These are phyloP conservation scores for Mionectes olivaceus DNA, from an alignment of 2,797 vertebrate genomes.

Conservation along the genomic window DNA sequence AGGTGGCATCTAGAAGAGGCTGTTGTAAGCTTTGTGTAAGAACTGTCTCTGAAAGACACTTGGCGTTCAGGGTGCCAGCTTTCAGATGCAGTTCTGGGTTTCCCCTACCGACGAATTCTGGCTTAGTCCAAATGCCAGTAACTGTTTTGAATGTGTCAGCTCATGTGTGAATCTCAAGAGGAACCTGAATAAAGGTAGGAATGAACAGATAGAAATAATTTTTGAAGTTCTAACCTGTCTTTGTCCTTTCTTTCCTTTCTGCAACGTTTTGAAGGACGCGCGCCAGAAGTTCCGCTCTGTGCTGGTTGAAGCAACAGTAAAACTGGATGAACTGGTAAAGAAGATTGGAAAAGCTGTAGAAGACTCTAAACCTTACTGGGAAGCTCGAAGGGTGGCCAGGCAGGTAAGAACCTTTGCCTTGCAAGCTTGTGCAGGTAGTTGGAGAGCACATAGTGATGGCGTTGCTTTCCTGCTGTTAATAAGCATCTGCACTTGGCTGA, in stretches of 20 bases:
- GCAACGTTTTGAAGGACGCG: slow-evolving; percentile 81
- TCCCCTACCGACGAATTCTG: background rate
- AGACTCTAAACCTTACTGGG: slow-evolving; percentile 98
- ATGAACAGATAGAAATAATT: background rate
- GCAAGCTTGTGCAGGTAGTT: background rate
- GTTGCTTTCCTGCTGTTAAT: background rate
- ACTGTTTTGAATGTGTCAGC: background rate
- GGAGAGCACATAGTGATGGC: background rate
- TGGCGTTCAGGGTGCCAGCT: background rate
- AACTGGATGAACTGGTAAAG: slow-evolving; percentile 93
- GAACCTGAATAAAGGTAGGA: background rate
- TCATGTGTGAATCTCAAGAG: background rate
- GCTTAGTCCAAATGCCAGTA: background rate
- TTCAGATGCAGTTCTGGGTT: accelerated
- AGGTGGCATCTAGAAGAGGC: background rate
- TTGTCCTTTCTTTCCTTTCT: background rate
- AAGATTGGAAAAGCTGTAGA: slow-evolving; percentile 95
- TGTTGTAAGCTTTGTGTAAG: background rate
- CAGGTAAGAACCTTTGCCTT: slow-evolving; percentile 83
- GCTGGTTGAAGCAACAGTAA: slow-evolving; percentile 92
- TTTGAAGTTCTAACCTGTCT: slow-evolving; percentile 6
- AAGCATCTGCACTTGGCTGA: background rate
- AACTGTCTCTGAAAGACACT: background rate
- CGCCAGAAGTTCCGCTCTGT: slow-evolving; percentile 94
- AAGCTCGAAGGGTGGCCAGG: slow-evolving; percentile 90